These are phyloP conservation scores for Aphaenogaster ashmeadi DNA, from an alignment of 1,140 invertebrate genomes.

Conservation along the genomic window DNA sequence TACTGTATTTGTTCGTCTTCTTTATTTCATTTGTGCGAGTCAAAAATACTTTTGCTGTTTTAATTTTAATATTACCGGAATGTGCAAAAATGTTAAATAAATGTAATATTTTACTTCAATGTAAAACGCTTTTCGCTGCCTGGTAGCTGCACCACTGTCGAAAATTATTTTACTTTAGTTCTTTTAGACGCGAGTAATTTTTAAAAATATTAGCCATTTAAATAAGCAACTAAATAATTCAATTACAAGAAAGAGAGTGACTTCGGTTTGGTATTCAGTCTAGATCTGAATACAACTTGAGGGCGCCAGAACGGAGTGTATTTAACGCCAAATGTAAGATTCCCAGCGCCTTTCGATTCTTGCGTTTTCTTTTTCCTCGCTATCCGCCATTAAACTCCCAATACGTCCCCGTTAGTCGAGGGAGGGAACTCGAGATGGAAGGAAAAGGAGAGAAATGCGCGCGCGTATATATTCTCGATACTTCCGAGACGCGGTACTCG, in stretches of 20 bases:
- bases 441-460: background rate
- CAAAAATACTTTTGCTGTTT: background rate
- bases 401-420: background rate
- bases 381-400: conserved; percentile 32
- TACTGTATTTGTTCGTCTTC: background rate
- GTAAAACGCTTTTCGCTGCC: background rate
- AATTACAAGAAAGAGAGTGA: background rate
- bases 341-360: conserved; percentile 1
- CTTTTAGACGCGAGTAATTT: background rate
- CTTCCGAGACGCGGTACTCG: conserved; percentile 27
- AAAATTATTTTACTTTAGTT: background rate
- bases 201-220: background rate
- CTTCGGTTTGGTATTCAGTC: background rate
- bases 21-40: background rate
- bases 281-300: background rate
- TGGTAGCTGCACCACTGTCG: background rate
- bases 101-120: background rate
- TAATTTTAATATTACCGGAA: background rate
- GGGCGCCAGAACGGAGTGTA: background rate
- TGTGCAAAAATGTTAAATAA: background rate
- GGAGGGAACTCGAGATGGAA: conserved; percentile 18
- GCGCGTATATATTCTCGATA: conserved; percentile 36
- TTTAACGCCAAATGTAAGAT: background rate
- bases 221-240: background rate
- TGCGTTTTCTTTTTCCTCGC: background rate